Base-by-base conservation (phyloP, 2,888 invertebrate genomes). In the Eupithecia tripunctaria region DNA sequence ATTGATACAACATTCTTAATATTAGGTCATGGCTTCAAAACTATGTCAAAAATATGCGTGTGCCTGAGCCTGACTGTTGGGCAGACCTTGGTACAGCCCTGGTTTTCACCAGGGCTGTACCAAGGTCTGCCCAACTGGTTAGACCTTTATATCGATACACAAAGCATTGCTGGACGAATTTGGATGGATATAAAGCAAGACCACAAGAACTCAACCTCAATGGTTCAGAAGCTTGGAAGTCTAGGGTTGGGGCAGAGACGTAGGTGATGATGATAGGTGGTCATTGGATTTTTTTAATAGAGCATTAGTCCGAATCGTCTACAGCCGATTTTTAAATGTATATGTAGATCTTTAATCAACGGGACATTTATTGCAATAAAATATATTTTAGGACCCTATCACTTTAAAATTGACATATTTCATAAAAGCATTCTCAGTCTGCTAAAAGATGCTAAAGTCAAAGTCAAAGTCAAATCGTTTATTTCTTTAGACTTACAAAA, bases 1-100 rank as follows among this genome's bases (percentile, higher is more conserved):
- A 32, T 63, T 63, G 62, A 21, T 32, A 63, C 62, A 63, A 36
- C 12, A 25, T 25, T 63, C 62, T 32, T 32, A 36, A 12, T 63
- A 63, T 15, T 36, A 63, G 62, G 62, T 63, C 62, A 63, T 32
- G 36, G 62, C 32, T 32, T 1, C 2, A 21, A 25, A 51, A 56
- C 56, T 56, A 25, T 25, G 56, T 25, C 56, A 21, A 51, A 10
- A 51, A 51, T 51, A 51, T 21, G 51, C 51, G n/a, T 2, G n/a
- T n/a, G 47, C 12, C 21, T 51, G n/a, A n/a, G n/a, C n/a, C n/a
- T n/a, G n/a, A n/a, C n/a, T n/a, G n/a, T n/a, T n/a, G n/a, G n/a
- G n/a, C n/a, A n/a, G n/a, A n/a, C n/a, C n/a, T n/a, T n/a, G n/a
- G n/a, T n/a, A n/a, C n/a, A n/a, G n/a, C n/a, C n/a, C n/a, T n/a